Base-by-base conservation (phyloP, 2,888 invertebrate genomes). In the Tetragonula carbonaria region DNA sequence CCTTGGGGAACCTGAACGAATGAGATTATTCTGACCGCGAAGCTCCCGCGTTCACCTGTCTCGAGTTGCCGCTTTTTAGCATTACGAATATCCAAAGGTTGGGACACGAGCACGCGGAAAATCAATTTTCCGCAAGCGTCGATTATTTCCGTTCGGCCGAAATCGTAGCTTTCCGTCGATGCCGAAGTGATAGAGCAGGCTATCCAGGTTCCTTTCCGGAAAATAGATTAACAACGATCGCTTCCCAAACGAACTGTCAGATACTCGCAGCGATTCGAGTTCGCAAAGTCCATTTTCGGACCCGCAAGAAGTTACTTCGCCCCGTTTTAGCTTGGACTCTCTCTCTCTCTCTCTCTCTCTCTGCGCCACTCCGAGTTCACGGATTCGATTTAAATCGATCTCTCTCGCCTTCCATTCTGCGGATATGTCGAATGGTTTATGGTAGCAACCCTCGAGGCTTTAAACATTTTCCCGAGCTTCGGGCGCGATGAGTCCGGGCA, bases 181-280 rank as follows among this genome's bases (percentile, higher is more conserved):
- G n/a, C 13, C n/a, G 14, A 45, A 45, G 45, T 8, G 45, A 45
- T 5, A 14, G n/a, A 59, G 57, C 5, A n/a, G 14, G 21, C 57
- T n/a, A 59, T 13, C 8, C n/a, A 14, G 23, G 21, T 50, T n/a
- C 18, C 11, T 28, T 70, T 28, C 14, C 38, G 28, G 21, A 50
- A 70, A 74, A 72, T 45, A 67, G 73, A 78, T 82, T 82, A 68
- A 63, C 67, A 53, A n/a, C 50, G 38, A 74, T 11, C 38, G 21
- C 4, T 50, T 67, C 2, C 57, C 45, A 59, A 59, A 57, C 21
- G 62, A 28, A 74, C 80, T 74, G 77, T 45, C 82, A 78, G 66
- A 63, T 57, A 68, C 72, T 80, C 51, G 74, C 38, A 74, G 70
- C 63, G 74, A 87, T 78, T 82, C 78, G 73, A 82, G 75, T 73